Percentiles rank a stretch among this genome's conserved stretches.
These are phyloP conservation scores for Acropora yongei DNA, from an alignment of 64 coral and sea anemone genomes.

Conservation along the genomic window DNA sequence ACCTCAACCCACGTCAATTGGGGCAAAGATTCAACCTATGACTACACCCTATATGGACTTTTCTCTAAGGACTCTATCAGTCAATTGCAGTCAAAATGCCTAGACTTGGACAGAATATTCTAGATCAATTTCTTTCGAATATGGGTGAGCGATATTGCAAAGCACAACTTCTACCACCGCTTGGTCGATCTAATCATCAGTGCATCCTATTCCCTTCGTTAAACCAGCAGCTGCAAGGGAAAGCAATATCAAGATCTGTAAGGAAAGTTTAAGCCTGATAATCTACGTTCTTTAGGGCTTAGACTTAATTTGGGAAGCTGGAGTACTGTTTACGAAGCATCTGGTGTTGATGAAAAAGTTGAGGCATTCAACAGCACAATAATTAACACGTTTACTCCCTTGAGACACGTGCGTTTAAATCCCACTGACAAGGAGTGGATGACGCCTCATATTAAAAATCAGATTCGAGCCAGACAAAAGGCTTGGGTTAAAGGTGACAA, in stretches of 20 bases:
- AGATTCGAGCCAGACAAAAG: constrained; percentile 56
- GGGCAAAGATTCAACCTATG: constrained; percentile 36
- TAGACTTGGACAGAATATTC: constrained; percentile 33
- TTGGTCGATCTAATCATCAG: constrained; percentile 56
- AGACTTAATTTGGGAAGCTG: constrained; percentile 48
- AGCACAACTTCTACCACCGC: constrained; percentile 37
- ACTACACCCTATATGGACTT: constrained; percentile 27
- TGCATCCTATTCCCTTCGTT: neutral
- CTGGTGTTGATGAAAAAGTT: constrained; percentile 69
- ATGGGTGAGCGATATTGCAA: constrained; percentile 30
- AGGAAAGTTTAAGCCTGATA: constrained; percentile 54
- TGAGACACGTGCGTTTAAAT: constrained; percentile 32
- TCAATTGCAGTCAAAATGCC: neutral
- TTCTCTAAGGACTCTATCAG: neutral
- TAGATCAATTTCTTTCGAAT: constrained; percentile 54
- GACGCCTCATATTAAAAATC: constrained; percentile 45
- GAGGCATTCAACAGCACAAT: constrained; percentile 65
- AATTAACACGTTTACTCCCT: constrained; percentile 37
- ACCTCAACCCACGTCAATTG: constrained; percentile 27
- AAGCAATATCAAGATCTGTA: constrained; percentile 2
- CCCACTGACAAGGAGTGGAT: constrained; percentile 65
- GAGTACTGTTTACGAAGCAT: constrained; percentile 43
- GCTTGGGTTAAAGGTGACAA: constrained; percentile 42
- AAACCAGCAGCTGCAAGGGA: neutral
- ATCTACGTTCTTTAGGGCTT: constrained; percentile 47